Percentiles rank a stretch among this genome's conserved stretches.
phyloP scores from a whole-genome alignment of 2,888 invertebrate genomes.

The Leptinotarsa tumamoca region DNA sequence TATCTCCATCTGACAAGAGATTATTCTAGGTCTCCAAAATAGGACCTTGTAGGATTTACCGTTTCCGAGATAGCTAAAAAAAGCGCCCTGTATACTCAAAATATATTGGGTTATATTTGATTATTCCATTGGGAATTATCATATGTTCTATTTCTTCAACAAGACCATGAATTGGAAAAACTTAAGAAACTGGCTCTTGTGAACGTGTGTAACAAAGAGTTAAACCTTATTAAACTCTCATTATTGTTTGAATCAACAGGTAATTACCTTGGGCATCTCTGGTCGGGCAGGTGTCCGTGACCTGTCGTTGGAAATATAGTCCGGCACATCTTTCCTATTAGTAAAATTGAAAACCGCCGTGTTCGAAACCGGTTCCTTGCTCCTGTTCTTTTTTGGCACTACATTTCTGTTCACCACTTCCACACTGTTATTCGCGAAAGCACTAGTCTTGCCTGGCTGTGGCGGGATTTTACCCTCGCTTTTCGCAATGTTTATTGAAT shows the following conservation, averaged over 20 bases:
- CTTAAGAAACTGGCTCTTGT: too few species aligned
- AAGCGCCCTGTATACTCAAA: too few species aligned
- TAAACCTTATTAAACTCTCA: not conserved
- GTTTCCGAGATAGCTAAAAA: too few species aligned
- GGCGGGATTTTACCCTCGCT: conserved; percentile 57
- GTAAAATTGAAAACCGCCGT: conserved; percentile 84
- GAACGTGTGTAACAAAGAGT: not conserved
- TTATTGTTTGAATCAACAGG: conserved; percentile 6
- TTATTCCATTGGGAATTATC: too few species aligned
- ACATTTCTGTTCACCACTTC: conserved; percentile 53
- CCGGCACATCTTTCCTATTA: conserved; percentile 85
- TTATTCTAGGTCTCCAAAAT: too few species aligned
- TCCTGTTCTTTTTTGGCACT: conserved; percentile 52
- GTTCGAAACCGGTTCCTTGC: conserved; percentile 44
- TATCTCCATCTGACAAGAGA: too few species aligned
- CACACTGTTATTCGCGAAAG: conserved; percentile 39
- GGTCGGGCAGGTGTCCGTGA: conserved; percentile 76
- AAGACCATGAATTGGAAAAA: too few species aligned
- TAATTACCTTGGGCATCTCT: conserved; percentile 79
- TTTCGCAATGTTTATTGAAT: conserved; percentile 76
- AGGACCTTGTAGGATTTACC: too few species aligned
- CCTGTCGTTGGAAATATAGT: conserved; percentile 91
- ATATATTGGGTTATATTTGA: too few species aligned
- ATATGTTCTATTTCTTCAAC: too few species aligned
- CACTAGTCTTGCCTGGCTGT: conserved; percentile 57